Evolutionary conservation across 2,888 invertebrate species (phyloP).

Genomic region (Drosophila anomelani): DNA sequence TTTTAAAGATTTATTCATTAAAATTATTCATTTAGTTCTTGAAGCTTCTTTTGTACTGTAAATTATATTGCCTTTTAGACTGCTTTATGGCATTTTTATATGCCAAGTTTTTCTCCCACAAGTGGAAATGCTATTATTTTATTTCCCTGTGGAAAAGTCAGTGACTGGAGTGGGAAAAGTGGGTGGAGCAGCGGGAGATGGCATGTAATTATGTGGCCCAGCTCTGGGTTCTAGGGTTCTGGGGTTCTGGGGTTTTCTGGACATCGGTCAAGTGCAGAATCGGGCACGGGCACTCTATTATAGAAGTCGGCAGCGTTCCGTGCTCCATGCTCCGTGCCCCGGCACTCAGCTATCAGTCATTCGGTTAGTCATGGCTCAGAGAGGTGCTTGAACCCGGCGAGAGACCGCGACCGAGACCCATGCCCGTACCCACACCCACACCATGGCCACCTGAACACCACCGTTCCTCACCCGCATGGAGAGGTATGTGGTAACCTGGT

Average conservation of each 20-base stretch:
- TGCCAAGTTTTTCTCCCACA: background rate
- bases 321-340: slow-evolving; percentile 4
- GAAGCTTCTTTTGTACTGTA: background rate
- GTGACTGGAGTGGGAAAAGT: slow-evolving; percentile 10
- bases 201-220: slow-evolving; percentile 69
- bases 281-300: slow-evolving; percentile 45
- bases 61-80: background rate
- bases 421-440: slow-evolving; percentile 6
- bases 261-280: slow-evolving; percentile 74
- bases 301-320: slow-evolving; percentile 26
- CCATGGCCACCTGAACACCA: slow-evolving; percentile 18
- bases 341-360: slow-evolving; percentile 73
- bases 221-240: slow-evolving; percentile 26
- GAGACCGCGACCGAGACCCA: slow-evolving; percentile 3
- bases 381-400: slow-evolving; percentile 68
- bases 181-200: slow-evolving; percentile 35
- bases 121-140: slow-evolving; percentile 5
- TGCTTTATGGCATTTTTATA: background rate
- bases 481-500: slow-evolving; percentile 42
- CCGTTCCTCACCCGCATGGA: slow-evolving; percentile 39
- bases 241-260: slow-evolving; percentile 30
- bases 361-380: slow-evolving; percentile 76
- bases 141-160: slow-evolving; percentile 11
- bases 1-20: background rate
- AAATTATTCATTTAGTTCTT: background rate